Conservation (phyloP, 2,888 invertebrate species). For the Leuctra nigra region DNA sequence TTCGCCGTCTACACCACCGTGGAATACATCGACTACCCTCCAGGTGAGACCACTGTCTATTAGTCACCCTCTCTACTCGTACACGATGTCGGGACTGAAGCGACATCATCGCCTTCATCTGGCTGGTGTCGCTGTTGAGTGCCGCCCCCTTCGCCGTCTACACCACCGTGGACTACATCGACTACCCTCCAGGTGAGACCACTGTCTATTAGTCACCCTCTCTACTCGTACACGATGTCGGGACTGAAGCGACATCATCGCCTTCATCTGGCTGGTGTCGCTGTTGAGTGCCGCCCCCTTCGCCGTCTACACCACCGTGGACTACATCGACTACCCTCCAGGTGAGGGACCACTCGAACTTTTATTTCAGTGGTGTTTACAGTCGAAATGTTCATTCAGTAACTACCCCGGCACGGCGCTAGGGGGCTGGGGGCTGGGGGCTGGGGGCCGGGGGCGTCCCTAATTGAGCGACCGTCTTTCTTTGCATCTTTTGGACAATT, state of each 20-base stretch:
- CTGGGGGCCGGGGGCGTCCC: too few species aligned
- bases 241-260: conserved; percentile 74
- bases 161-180: conserved; percentile 66
- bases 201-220: conserved; percentile 86
- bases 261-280: conserved; percentile 68
- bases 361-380: too few species aligned
- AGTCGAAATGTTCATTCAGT: too few species aligned
- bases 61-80: conserved; percentile 78
- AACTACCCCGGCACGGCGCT: too few species aligned
- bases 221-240: conserved; percentile 75
- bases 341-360: too few species aligned
- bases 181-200: conserved; percentile 62
- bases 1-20: conserved; percentile 69
- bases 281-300: conserved; percentile 71
- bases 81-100: conserved; percentile 75
- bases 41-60: conserved; percentile 72
- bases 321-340: conserved; percentile 66
- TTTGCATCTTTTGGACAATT: too few species aligned
- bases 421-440: too few species aligned
- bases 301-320: conserved; percentile 64
- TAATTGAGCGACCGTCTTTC: too few species aligned
- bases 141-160: conserved; percentile 72
- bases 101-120: conserved; percentile 71
- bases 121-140: conserved; percentile 66
- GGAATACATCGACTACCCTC: conserved; percentile 66